Base-by-base conservation (phyloP, 2,797 vertebrate species). In the Xiphophorus birchmanni region DNA sequence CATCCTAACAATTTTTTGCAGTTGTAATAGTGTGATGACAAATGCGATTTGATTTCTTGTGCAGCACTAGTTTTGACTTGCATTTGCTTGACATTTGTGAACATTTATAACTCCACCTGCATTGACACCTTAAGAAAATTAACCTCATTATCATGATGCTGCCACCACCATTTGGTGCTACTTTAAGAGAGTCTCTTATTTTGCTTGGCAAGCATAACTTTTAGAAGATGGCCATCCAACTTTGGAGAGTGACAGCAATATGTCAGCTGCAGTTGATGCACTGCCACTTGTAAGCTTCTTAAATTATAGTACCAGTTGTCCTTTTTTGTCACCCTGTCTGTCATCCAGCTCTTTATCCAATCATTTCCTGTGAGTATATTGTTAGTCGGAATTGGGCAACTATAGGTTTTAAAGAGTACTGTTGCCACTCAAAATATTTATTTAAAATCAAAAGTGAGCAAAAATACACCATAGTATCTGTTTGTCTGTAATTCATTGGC, bases 221-320 rank as follows among this genome's bases (percentile, higher is more conserved):
- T 56, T 56, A n/a, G 54, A 56, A 56, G 3, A n/a, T n/a, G 26
- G 26, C 35, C 8, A 26, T 26, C 0, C 48, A 54, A 29, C 47
- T 32, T 8, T 71, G 80, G n/a, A 26, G 74, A 80, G 69, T 75
- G 76, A n/a, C 78, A 74, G 67, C 78, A 47, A 78, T 79, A 72
- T 84, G 83, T 86, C 80, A 50, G 50, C 75, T 73, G 32, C 45
- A 74, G 72, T 71, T 58, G 86, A 85, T 87, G 84, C 82, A 26
- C 80, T 82, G 82, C 82, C 81, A 81, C 80, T 82, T 84, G 69
- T 52, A 82, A 78, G 37, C 54, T 26, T 81, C 77, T 78, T 82
- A 75, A 88, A 85, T 89, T 63, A 80, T 78, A 81, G 82, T 83
- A 78, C 84, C 21, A 56, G 54, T 88, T 87, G 85, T 76, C 65